Evolutionary conservation across 2,797 vertebrate species (phyloP).

Genomic region (Sitta carolinensis): DNA sequence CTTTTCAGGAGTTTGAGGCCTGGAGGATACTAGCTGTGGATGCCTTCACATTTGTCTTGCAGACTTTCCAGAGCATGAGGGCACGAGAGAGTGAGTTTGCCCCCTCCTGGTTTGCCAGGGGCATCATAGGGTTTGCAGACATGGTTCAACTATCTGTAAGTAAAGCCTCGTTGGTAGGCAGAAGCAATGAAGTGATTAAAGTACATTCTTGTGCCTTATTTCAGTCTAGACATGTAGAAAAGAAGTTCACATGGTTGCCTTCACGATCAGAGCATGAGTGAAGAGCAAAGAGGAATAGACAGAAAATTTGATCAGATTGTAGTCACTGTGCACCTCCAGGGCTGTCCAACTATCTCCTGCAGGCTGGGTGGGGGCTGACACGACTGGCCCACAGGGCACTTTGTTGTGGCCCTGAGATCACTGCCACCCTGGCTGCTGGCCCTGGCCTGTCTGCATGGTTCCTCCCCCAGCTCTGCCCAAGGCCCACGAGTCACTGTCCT

Average conservation of each 20-base stretch:
- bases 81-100: not conserved
- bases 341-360: accelerated
- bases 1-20: not conserved
- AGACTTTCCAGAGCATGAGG: not conserved
- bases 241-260: not conserved
- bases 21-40: not conserved
- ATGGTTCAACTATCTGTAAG: not conserved
- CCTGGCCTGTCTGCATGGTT: not conserved
- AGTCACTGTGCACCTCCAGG: accelerated
- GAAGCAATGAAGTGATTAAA: not conserved
- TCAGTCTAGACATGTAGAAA: not conserved
- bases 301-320: not conserved
- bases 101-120: not conserved
- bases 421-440: not conserved
- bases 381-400: accelerated
- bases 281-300: not conserved
- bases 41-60: not conserved
- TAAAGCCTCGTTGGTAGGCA: not conserved
- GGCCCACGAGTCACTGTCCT: not conserved
- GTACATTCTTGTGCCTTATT: not conserved
- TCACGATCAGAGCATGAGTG: not conserved
- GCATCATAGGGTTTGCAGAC: not conserved
- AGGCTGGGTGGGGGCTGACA: not conserved
- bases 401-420: not conserved
- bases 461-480: not conserved